Base-by-base conservation (phyloP, 2,113 vertebrate genomes). In the Laticauda colubrina region DNA sequence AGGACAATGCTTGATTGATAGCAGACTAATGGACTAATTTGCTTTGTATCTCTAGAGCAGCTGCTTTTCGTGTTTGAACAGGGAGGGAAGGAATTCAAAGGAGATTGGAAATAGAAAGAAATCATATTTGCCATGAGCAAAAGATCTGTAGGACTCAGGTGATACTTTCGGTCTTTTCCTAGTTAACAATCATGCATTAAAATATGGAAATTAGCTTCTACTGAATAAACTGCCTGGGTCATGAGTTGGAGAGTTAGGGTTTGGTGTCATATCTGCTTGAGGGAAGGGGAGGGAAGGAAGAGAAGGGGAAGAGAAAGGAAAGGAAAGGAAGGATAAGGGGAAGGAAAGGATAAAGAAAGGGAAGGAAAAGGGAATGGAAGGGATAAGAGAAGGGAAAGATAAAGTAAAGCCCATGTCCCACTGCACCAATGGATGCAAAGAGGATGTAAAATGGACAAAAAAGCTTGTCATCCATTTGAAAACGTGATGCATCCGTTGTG, bases 281-380 rank as follows among this genome's bases (percentile, higher is more conserved):
- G 6, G 15, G 3, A 1, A 56, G 5, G 7, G 1, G 7, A 24
- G 2, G 8, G 7, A 8, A 1, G 54, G 14, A 4, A 57, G 5
- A 2, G 1, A 2, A 24, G 0, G 2, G 7, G 23, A 5, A 59
- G 21, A 45, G 45, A 45, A 57, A 7, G 6, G 56, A 5, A 23
- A 57, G 54, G 54, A 15, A 0, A 55, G 34, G 34, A 5, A 59
- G 21, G 57, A 23, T 0, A 59, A 24, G 23, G 7, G 21, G 21
- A 24, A 59, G 2, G 21, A 21, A 2, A 57, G 23, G 21, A 45
- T 45, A 45, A 45, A 45, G 45, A 45, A 57, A 7, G 6, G 56
- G 20, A 23, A 57, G 54, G 54, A 15, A 0, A 55, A 4, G 1
- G 54, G 1, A 54, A 4, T 14, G 14, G 3, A 54, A 4, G 54